Conservation (phyloP, 2,888 invertebrate species). For the Poecilobothrus nobilitatus region DNA sequence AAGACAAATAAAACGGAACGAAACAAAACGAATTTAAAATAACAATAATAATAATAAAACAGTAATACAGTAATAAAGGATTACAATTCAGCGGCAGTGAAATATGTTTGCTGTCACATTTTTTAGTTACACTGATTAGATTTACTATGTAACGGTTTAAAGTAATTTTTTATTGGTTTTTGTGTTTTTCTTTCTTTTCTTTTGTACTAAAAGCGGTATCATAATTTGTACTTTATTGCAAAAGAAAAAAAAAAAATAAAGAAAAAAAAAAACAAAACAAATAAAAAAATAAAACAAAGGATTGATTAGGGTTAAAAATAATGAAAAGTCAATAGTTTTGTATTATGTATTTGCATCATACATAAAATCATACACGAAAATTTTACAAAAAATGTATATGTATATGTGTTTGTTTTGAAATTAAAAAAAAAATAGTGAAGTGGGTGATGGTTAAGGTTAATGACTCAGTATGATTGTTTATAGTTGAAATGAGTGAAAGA, state of each 20-base stretch:
- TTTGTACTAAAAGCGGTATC: neutral
- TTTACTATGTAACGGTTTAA: neutral
- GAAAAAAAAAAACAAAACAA: too few species aligned
- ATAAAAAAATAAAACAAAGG: neutral
- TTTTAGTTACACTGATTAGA: neutral
- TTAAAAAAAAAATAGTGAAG: too few species aligned
- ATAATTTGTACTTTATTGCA: neutral
- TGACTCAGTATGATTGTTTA: too few species aligned
- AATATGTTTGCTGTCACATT: slow-evolving; percentile 2
- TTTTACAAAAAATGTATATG: too few species aligned
- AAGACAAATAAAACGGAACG: neutral
- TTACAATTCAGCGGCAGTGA: neutral
- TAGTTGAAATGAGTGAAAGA: too few species aligned
- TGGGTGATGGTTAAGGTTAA: too few species aligned
- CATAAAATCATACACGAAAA: too few species aligned
- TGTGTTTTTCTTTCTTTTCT: neutral
- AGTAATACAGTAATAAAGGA: neutral
- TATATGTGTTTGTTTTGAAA: too few species aligned
- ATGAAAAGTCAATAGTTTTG: neutral
- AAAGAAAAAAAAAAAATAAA: neutral
- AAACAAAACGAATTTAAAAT: too few species aligned
- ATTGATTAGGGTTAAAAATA: neutral
- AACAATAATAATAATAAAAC: too few species aligned
- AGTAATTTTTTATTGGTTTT: neutral
- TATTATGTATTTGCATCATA: too few species aligned